A percentile compares a stretch with the other conserved stretches of the same genome.
Evolutionary conservation across 2,797 vertebrate genomes (phyloP).

Genomic region (Sebastes paucispinis): DNA sequence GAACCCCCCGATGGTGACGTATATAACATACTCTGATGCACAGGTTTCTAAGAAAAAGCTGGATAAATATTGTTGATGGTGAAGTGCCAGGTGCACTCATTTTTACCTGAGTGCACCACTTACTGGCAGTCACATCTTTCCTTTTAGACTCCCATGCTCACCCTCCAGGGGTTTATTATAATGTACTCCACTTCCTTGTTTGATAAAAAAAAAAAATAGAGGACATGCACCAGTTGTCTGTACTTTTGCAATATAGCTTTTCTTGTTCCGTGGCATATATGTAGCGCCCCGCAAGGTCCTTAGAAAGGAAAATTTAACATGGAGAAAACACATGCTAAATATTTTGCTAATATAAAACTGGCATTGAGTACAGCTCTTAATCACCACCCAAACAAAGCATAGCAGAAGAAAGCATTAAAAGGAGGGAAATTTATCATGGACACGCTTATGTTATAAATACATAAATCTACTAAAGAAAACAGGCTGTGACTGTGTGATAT

Average conservation of each 20-base stretch:
- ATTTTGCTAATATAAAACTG: slow-evolving; percentile 17
- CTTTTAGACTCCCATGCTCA: slow-evolving; percentile 20
- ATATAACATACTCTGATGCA: background rate
- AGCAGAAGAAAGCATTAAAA: slow-evolving; percentile 31
- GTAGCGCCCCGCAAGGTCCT: background rate
- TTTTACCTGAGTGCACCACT: slow-evolving; percentile 47
- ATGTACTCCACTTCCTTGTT: slow-evolving; percentile 18
- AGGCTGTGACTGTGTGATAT: slow-evolving; percentile 29
- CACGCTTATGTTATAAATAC: slow-evolving; percentile 36
- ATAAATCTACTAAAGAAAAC: slow-evolving; percentile 22
- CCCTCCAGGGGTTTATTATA: slow-evolving; percentile 35
- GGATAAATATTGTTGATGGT: slow-evolving; percentile 14
- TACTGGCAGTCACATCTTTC: slow-evolving; percentile 28
- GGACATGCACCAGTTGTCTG: slow-evolving; percentile 4
- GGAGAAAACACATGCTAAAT: background rate
- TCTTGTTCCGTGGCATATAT: background rate
- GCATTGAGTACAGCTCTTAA: slow-evolving; percentile 9
- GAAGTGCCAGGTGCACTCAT: slow-evolving; percentile 16
- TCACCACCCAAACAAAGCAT: slow-evolving; percentile 14
- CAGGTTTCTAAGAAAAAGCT: slow-evolving; percentile 9
- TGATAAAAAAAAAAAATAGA: slow-evolving; percentile 18
- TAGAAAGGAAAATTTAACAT: background rate
- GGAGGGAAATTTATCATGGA: slow-evolving; percentile 5
- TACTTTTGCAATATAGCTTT: slow-evolving; percentile 6
- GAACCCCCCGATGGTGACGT: background rate